phyloP scores from a whole-genome alignment of 2,797 vertebrate species.

The Gallinago stenura region DNA sequence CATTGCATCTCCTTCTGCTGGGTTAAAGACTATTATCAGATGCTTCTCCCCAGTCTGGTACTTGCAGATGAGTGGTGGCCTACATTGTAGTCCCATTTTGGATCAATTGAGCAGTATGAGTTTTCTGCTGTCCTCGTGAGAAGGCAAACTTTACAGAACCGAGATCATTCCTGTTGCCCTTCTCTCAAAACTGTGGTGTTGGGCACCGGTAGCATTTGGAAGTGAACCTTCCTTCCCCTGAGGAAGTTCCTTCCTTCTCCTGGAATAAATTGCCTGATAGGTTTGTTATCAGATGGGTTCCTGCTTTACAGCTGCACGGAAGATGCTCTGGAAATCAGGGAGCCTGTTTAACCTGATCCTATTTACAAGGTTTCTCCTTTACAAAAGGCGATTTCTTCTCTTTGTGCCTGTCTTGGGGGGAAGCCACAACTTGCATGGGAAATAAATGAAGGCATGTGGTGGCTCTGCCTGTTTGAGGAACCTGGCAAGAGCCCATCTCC shows the following conservation, averaged over 20 bases:
- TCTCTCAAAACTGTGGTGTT: neutral
- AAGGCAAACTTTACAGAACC: neutral
- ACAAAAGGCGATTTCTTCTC: neutral
- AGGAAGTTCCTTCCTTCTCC: neutral
- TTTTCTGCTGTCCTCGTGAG: neutral
- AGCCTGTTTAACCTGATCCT: neutral
- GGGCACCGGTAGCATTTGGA: neutral
- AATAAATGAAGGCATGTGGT: neutral
- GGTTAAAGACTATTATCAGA: neutral
- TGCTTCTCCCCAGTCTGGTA: neutral
- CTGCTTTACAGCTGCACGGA: neutral
- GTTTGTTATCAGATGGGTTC: neutral
- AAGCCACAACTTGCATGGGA: neutral
- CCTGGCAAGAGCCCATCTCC: constrained; percentile 14
- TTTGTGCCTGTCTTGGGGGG: neutral
- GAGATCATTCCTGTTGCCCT: neutral
- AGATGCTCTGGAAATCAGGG: neutral
- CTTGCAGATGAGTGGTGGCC: neutral
- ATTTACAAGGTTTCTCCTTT: neutral
- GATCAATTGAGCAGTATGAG: neutral
- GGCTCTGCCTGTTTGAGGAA: neutral
- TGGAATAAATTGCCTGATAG: neutral
- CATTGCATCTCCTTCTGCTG: neutral
- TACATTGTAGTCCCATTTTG: neutral
- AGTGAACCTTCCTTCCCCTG: neutral